Percentiles rank a stretch among this genome's conserved stretches.
These are phyloP conservation scores for Brachyrhaphis roseni DNA, from an alignment of 2,797 vertebrate genomes.

Conservation along the genomic window DNA sequence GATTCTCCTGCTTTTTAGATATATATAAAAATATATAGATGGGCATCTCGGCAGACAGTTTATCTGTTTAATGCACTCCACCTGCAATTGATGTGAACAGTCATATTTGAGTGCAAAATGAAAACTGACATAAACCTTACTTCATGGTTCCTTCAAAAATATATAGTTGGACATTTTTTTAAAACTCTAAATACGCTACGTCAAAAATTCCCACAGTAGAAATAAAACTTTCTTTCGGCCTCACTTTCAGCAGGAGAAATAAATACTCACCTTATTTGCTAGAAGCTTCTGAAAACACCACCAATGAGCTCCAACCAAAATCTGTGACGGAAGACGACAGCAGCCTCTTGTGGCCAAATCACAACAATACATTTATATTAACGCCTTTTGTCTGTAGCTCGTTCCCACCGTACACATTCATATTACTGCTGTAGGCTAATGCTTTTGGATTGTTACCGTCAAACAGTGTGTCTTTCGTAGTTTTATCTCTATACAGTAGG, in stretches of 20 bases:
- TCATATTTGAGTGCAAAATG: not conserved
- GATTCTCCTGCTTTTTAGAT: not conserved
- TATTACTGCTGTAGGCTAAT: not conserved
- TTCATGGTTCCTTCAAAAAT: not conserved
- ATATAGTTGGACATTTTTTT: not conserved
- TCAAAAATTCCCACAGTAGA: not conserved
- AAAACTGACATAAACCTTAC: not conserved
- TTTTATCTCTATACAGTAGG: not conserved
- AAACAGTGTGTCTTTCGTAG: not conserved
- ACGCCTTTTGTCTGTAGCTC: not conserved
- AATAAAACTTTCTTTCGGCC: not conserved
- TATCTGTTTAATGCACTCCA: not conserved
- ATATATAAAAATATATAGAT: not conserved
- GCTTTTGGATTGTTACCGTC: not conserved
- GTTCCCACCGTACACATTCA: accelerated
- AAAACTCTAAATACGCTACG: not conserved
- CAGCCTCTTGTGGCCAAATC: slow-evolving; percentile 56
- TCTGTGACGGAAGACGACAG: slow-evolving; percentile 35
- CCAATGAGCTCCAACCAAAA: not conserved
- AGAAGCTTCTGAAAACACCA: not conserved
- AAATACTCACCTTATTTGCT: not conserved
- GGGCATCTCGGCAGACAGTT: not conserved
- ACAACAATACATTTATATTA: slow-evolving; percentile 4
- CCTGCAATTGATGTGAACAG: not conserved
- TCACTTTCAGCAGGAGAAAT: not conserved